These are phyloP conservation scores for Labrus mixtus DNA, from an alignment of 2,113 vertebrate genomes.

Conservation along the genomic window DNA sequence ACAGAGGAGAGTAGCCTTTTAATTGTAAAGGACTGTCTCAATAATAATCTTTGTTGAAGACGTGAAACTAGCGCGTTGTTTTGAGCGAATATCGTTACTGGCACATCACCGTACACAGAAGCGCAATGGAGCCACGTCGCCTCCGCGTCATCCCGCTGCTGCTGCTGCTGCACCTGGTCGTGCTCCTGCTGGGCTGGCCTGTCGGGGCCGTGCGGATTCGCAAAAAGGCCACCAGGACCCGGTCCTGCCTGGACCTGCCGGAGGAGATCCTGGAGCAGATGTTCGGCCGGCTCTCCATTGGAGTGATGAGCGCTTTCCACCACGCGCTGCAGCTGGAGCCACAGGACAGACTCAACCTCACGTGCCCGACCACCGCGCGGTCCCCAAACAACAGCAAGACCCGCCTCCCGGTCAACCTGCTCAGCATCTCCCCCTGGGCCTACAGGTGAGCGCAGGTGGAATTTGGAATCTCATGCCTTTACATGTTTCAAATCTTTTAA, in stretches of 20 bases:
- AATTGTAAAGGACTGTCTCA: not conserved
- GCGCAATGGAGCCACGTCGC: slow-evolving; percentile 59
- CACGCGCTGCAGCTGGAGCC: slow-evolving; percentile 93
- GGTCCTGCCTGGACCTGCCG: slow-evolving; percentile 89
- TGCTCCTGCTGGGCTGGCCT: slow-evolving; percentile 38
- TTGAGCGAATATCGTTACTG: not conserved
- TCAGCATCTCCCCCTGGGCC: slow-evolving; percentile 94
- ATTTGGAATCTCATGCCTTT: not conserved
- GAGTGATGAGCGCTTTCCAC: slow-evolving; percentile 93
- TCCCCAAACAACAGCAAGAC: slow-evolving; percentile 73
- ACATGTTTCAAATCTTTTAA: too few relatives aligned
- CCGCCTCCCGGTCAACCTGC: slow-evolving; percentile 89
- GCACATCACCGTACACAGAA: not conserved
- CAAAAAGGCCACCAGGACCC: slow-evolving; percentile 78
- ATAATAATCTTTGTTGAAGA: not conserved
- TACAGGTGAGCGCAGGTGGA: slow-evolving; percentile 87
- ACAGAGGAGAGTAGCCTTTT: not conserved
- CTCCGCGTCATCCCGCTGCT: slow-evolving; percentile 55
- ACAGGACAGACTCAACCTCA: slow-evolving; percentile 85
- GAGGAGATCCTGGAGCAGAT: slow-evolving; percentile 95
- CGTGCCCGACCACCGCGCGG: slow-evolving; percentile 84
- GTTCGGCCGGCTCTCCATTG: slow-evolving; percentile 92
- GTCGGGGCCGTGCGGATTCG: slow-evolving; percentile 68
- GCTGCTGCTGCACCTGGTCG: slow-evolving; percentile 38
- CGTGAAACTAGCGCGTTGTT: not conserved